A percentile compares a stretch with the other conserved stretches of the same genome.
Evolutionary conservation across 2,797 vertebrate genomes (phyloP).

Genomic region (Lophotriccus pileatus): DNA sequence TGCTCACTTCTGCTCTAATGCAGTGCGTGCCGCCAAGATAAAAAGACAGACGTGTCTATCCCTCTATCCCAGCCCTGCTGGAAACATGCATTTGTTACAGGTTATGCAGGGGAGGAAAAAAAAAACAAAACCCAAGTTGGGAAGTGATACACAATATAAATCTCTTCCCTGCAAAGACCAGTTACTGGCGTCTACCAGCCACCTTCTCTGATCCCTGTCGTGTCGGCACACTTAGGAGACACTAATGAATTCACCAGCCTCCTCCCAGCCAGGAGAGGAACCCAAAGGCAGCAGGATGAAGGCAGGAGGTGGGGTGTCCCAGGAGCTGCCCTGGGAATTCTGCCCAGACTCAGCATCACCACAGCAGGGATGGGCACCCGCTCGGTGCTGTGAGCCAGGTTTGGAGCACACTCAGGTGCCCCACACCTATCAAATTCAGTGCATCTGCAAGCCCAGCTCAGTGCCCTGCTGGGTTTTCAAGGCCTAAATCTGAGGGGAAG

Average conservation of each 20-base stretch:
- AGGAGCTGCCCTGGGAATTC: not conserved
- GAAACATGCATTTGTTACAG: not conserved
- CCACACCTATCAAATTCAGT: not conserved
- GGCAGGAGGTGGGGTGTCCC: not conserved
- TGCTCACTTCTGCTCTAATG: not conserved
- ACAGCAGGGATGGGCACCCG: fast-evolving
- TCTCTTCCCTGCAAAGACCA: not conserved
- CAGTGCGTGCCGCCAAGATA: not conserved
- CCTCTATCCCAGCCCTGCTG: not conserved
- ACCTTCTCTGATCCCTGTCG: not conserved
- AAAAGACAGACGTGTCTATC: not conserved
- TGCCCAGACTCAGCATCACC: not conserved
- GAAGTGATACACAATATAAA: not conserved
- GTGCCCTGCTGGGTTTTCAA: not conserved
- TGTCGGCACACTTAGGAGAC: not conserved
- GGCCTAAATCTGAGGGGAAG: fast-evolving
- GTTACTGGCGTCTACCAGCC: not conserved
- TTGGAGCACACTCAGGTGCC: not conserved
- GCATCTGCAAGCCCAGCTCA: not conserved
- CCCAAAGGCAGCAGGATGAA: fast-evolving
- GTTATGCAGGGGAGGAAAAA: not conserved
- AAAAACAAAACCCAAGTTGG: not conserved
- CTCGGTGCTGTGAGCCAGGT: fast-evolving
- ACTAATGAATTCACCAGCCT: not conserved
- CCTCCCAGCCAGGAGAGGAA: not conserved